Percentiles rank a stretch among this genome's conserved stretches.
These are phyloP conservation scores for Protomyctophum bolini DNA, from an alignment of 2,113 vertebrate genomes.

Conservation along the genomic window DNA sequence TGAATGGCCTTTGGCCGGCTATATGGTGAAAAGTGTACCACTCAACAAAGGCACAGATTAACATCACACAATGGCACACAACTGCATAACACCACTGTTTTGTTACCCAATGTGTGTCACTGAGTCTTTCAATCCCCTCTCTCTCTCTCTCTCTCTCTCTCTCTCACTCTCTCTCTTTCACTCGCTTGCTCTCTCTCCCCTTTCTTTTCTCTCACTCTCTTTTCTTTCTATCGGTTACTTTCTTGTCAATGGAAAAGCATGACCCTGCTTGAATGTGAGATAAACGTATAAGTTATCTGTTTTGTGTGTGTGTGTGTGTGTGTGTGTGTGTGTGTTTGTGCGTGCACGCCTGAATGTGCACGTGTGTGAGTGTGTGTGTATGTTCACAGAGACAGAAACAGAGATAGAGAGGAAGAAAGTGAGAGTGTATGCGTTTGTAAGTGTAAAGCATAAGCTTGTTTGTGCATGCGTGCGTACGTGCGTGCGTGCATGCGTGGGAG, in stretches of 20 bases:
- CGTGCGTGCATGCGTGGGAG: background rate
- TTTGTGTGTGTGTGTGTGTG: conserved; percentile 1
- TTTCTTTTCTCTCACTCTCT: background rate
- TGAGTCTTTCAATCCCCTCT: conserved; percentile 33
- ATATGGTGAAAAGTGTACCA: conserved; percentile 36
- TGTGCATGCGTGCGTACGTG: background rate
- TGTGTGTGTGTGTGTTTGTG: conserved; percentile 9
- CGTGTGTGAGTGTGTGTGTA: background rate
- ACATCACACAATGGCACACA: background rate
- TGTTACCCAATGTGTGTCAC: conserved; percentile 39
- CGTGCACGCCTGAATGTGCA: background rate
- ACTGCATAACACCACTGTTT: conserved; percentile 8
- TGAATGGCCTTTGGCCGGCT: conserved; percentile 7
- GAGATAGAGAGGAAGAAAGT: too few species aligned
- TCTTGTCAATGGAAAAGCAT: conserved; percentile 29
- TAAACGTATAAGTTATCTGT: conserved; percentile 5
- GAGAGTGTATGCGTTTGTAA: too few species aligned
- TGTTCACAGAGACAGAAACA: too few species aligned
- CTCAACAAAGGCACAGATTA: conserved; percentile 2
- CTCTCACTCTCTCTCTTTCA: background rate
- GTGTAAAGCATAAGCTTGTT: too few species aligned
- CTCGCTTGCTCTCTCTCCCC: background rate
- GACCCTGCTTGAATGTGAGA: conserved; percentile 14
- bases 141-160: conserved; percentile 10
- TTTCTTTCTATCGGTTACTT: conserved; percentile 8